These are phyloP conservation scores for Nematopogon swammerdamellus DNA, from an alignment of 2,888 invertebrate species.

Conservation along the genomic window DNA sequence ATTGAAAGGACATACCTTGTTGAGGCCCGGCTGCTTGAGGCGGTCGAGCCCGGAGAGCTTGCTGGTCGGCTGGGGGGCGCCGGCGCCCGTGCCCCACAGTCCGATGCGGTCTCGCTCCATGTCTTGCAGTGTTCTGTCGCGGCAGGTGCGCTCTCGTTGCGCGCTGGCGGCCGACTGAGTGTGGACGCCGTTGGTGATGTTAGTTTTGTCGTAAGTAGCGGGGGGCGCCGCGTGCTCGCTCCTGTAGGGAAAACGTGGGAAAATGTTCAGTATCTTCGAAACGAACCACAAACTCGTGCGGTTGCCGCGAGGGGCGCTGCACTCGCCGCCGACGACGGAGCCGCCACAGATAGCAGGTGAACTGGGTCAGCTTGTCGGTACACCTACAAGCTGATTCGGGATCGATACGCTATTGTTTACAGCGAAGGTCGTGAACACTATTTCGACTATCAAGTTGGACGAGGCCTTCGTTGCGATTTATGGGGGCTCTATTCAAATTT, in stretches of 20 bases:
- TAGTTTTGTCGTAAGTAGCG: conserved; percentile 38
- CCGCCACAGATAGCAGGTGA: too few relatives aligned
- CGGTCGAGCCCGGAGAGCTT: conserved; percentile 64
- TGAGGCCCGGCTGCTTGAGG: conserved; percentile 63
- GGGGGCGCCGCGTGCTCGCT: conserved; percentile 46
- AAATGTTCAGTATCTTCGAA: conserved; percentile 39
- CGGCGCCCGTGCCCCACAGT: conserved; percentile 60
- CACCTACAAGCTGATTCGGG: too few relatives aligned
- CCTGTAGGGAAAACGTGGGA: conserved; percentile 42
- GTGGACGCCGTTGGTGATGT: conserved; percentile 20
- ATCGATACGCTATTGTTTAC: too few relatives aligned
- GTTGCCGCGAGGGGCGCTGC: conserved; percentile 17
- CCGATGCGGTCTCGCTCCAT: conserved; percentile 63
- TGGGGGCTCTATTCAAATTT: too few relatives aligned
- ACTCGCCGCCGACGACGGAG: too few relatives aligned
- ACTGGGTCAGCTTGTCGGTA: too few relatives aligned
- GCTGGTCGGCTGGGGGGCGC: conserved; percentile 44
- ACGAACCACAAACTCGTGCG: conserved; percentile 24
- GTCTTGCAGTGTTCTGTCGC: conserved; percentile 6
- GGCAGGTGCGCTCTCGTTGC: conserved; percentile 29
- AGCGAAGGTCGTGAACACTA: too few relatives aligned
- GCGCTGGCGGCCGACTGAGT: conserved; percentile 33
- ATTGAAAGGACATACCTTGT: conserved; percentile 55
- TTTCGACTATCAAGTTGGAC: too few relatives aligned
- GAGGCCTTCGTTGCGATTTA: too few relatives aligned